Percentiles rank a stretch among this genome's conserved stretches.
These are phyloP conservation scores for Chaitophorus viminalis DNA, from an alignment of 2,888 invertebrate species.

Conservation along the genomic window DNA sequence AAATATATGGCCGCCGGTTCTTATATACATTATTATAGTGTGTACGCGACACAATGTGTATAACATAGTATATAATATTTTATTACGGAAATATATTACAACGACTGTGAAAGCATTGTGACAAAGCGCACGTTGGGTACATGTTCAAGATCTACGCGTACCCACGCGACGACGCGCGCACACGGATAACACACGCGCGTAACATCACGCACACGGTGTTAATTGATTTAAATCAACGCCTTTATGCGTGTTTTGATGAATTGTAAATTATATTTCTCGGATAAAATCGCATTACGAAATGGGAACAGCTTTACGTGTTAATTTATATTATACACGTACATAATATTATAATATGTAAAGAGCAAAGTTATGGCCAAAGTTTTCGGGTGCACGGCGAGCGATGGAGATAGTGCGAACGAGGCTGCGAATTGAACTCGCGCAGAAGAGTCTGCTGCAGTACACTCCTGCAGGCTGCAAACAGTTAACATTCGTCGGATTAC, in stretches of 20 bases:
- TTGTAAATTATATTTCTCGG: slow-evolving; percentile 3
- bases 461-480: slow-evolving; percentile 8
- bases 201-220: background rate
- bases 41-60: background rate
- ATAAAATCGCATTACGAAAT: slow-evolving; percentile 29
- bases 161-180: too few species aligned
- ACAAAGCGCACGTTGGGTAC: background rate
- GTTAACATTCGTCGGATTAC: slow-evolving; percentile 20
- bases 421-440: background rate
- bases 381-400: too few species aligned
- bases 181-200: background rate
- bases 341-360: slow-evolving; percentile 23
- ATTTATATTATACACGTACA: slow-evolving; percentile 42
- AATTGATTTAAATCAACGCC: slow-evolving; percentile 38
- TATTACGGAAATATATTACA: too few species aligned
- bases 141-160: background rate
- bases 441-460: background rate
- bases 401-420: too few species aligned
- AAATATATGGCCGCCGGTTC: background rate
- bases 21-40: background rate
- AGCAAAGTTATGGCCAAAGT: slow-evolving; percentile 40
- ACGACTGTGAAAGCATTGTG: background rate
- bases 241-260: slow-evolving; percentile 30
- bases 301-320: slow-evolving; percentile 25
- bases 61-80: too few species aligned